Base-by-base conservation (phyloP, 2,797 vertebrate genomes). In the Poliocrania exsul region DNA sequence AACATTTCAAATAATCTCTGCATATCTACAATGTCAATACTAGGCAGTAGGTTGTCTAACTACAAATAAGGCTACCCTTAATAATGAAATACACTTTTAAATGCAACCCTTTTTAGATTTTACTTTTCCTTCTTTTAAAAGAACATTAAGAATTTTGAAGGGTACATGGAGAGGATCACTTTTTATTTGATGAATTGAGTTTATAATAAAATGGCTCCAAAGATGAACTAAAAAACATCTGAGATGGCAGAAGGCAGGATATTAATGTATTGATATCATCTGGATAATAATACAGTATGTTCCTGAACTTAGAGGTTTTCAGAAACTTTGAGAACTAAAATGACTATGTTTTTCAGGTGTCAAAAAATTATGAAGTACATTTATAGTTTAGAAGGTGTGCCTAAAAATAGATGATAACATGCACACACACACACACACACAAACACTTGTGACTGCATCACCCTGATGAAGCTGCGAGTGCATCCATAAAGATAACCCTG, bases 231-330 rank as follows among this genome's bases (percentile, higher is more conserved):
- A 72, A 92, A 86, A 88, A 75, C 86, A 72, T 88, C 87, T 92
- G 77, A 84, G 80, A 90, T 70, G 62, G 37, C 51, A 88, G 73
- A 93, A 94, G 51, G 35, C 91, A 97, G 96, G 95, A 97, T 97
- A 97, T 97, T 96, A 97, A 79, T 54, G 49, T 70, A 72, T 42
- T 73, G 95, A 97, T 97, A 97, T 16, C 2, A 97, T 97, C 96
- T 93, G 60, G 85, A 28, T 90, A 94, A 92, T 90, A 95, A 95
- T 81, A 92, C 85, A 91, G 14, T 28, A 44, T 77, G 91, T 95
- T 86, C 91, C 77, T 70, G 56, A 90, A 58, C 69, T 86, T 64
- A 40, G 67, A 92, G 14, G 6, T 64, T 88, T 84, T 84, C 83
- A 90, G 69, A 97, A 92, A 80, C 78, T 92, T 67, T 57, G 57